Percentiles rank a stretch among this genome's conserved stretches.
phyloP scores from a whole-genome alignment of 1,140 invertebrate species.

The Drosophila pseudoananassae region DNA sequence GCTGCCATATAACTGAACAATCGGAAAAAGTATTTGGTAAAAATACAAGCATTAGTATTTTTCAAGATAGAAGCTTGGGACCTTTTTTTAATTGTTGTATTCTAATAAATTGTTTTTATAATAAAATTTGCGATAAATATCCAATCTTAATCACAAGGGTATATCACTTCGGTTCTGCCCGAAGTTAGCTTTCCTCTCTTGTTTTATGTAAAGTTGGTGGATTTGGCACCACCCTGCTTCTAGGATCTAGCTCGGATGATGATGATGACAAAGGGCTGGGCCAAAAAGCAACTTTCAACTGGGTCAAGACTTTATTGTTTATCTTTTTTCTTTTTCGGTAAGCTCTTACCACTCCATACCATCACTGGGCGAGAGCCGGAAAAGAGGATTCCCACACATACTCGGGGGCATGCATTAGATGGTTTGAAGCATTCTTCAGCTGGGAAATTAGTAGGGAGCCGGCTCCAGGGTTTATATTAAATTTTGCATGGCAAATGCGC shows the following conservation, averaged over 20 bases:
- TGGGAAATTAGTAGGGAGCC: constrained; percentile 60
- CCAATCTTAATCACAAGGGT: no score
- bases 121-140: no score
- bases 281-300: constrained; percentile 55
- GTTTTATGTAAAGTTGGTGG: constrained; percentile 67
- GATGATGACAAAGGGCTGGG: constrained; percentile 73
- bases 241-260: constrained; percentile 32
- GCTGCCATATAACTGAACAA: no score
- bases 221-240: constrained; percentile 33
- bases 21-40: no score
- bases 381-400: constrained; percentile 40
- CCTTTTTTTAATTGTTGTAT: no score
- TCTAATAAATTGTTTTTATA: no score
- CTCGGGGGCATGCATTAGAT: constrained; percentile 54
- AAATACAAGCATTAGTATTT: no score
- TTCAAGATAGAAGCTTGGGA: no score
- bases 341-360: not conserved
- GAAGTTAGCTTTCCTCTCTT: constrained; percentile 2
- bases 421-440: constrained; percentile 64
- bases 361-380: constrained; percentile 2
- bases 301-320: constrained; percentile 76
- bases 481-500: constrained; percentile 60
- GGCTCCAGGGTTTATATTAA: constrained; percentile 60
- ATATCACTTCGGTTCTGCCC: no score
- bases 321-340: constrained; percentile 57